Evolutionary conservation across 2,888 invertebrate genomes (phyloP), one percentile per base, ranked within the genome.

Genomic region (Leptothorax acervorum): DNA sequence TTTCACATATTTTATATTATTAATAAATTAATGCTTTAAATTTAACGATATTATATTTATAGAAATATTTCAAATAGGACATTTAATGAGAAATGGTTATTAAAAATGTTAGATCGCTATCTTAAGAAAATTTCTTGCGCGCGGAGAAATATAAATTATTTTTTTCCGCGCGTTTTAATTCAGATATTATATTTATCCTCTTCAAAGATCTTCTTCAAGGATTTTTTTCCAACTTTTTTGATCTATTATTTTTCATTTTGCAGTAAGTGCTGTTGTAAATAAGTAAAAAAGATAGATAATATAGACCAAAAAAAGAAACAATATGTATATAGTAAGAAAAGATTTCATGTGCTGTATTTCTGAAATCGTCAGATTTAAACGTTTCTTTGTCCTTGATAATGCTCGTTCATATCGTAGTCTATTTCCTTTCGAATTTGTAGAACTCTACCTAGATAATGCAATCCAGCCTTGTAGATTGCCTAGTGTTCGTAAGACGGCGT

Each of bases 121-220:
- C 5, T 42, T 28, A 42, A 57, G 2, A 23, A 71, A 65, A 6
- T 57, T 28, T 15, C 35, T 57, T 42, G 11, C 11, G 6, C 11
- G 18, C 18, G 8, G 2, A 53, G 9, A 39, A 73, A 28, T 60
- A 57, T 42, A 73, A 35, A 73, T 73, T 73, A 23, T 60, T 42
- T 60, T 3, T 12, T 57, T 28, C 15, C 5, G 53, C 23, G 18
- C 5, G 9, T 73, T 42, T 48, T 73, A 73, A 57, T 9, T n/a
- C 18, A 3, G 28, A 60, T 73, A 23, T 23, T 23, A 23, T 73
- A 39, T 73, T 53, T 73, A 73, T 57, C 42, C 57, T 73, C 42
- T 42, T 60, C 28, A 73, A 73, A 15, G n/a, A n/a, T 23, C 23
- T 73, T 71, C 11, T 39, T 60, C 28, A 73, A 73, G 9, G n/a